phyloP scores from a whole-genome alignment of 2,113 vertebrate species.

The Coracopsis vasa region DNA sequence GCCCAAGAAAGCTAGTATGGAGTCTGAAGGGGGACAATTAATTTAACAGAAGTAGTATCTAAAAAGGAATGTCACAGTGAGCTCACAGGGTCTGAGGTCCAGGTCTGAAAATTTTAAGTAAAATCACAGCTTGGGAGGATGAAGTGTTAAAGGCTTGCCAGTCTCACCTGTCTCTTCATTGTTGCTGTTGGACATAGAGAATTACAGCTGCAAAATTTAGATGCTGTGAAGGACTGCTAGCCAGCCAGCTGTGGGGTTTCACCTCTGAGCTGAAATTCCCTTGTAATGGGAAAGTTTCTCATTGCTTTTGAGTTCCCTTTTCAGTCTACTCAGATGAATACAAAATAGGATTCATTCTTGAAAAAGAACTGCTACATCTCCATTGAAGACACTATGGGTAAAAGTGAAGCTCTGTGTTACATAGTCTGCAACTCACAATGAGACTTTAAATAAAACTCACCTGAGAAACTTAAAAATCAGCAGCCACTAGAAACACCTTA shows the following conservation, averaged over 20 bases:
- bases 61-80: not conserved
- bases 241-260: not conserved
- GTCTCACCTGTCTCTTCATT: not conserved
- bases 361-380: not conserved
- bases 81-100: not conserved
- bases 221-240: not conserved
- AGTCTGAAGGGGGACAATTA: not conserved
- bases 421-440: not conserved
- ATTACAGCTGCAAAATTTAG: not conserved
- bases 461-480: not conserved
- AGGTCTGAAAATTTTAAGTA: not conserved
- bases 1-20: not conserved
- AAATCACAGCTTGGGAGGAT: not conserved
- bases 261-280: not conserved
- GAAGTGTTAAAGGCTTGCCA: not conserved
- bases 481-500: not conserved
- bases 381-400: not conserved
- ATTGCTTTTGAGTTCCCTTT: not conserved
- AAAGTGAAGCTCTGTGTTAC: not conserved
- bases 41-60: not conserved
- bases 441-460: not conserved
- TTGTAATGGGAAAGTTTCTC: not conserved
- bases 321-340: not conserved
- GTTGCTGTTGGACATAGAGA: not conserved
- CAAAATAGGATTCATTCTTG: not conserved